These are phyloP conservation scores for Morpho helenor DNA, from an alignment of 2,888 invertebrate species.

Conservation along the genomic window DNA sequence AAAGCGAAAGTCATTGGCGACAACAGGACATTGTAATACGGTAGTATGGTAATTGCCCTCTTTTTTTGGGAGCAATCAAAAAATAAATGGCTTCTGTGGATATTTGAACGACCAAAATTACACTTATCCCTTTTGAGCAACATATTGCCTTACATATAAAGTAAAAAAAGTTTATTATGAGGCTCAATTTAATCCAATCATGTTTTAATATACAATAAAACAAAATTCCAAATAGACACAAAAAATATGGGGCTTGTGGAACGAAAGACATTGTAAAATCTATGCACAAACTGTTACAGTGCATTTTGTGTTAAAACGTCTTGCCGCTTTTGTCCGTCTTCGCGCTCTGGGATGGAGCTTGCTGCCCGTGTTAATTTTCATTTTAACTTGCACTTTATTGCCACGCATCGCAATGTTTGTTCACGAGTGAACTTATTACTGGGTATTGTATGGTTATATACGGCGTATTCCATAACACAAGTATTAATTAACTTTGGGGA, in stretches of 20 bases:
- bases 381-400: conserved; percentile 26
- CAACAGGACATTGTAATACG: too few relatives aligned
- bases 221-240: conserved; percentile 29
- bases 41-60: too few relatives aligned
- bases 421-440: conserved; percentile 8
- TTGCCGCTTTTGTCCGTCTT: conserved; percentile 45
- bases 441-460: conserved; percentile 6
- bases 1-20: too few relatives aligned
- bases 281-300: conserved; percentile 11
- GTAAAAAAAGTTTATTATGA: too few relatives aligned
- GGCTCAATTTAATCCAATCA: neutral
- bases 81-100: too few relatives aligned
- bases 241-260: conserved; percentile 13
- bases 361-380: conserved; percentile 45
- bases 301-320: conserved; percentile 18
- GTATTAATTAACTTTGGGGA: too few relatives aligned
- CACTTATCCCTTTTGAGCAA: too few relatives aligned
- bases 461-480: too few relatives aligned
- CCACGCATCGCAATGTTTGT: conserved; percentile 21
- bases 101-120: too few relatives aligned
- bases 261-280: conserved; percentile 14
- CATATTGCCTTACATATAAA: too few relatives aligned
- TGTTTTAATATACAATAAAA: neutral
- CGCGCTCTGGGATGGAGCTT: conserved; percentile 67
- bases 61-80: too few relatives aligned